Conservation (phyloP, 37 sponge, comb jelly and placozoan genomes). For the Crambe crambe region DNA sequence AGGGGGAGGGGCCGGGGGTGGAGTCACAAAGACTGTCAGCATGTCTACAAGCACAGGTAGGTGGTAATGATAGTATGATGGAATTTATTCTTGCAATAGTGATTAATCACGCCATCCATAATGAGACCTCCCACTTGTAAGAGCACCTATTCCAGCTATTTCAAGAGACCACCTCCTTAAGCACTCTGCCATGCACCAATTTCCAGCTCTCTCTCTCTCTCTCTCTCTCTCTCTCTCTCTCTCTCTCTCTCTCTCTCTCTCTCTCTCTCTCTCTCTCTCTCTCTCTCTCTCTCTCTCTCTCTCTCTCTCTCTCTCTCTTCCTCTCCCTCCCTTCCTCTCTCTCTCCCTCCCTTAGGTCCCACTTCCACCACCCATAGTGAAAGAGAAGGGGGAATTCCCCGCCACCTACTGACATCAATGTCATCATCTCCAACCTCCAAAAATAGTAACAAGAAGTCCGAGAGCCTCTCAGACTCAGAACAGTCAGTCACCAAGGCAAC, state of each 20-base stretch:
- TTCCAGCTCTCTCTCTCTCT: slow-evolving; percentile 31
- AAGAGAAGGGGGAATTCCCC: neutral
- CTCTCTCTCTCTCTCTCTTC: slow-evolving; percentile 17
- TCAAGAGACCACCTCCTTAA: too few species aligned
- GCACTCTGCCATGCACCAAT: too few species aligned
- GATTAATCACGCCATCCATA: too few species aligned
- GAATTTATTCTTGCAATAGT: too few species aligned
- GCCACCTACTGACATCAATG: neutral
- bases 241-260: slow-evolving; percentile 37
- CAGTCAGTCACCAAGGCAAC: neutral
- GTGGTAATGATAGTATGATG: neutral
- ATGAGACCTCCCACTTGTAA: too few species aligned
- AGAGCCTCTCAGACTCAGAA: neutral
- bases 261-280: slow-evolving; percentile 25
- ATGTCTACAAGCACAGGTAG: neutral
- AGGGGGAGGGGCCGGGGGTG: slow-evolving; percentile 3
- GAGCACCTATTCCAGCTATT: too few species aligned
- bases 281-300: slow-evolving; percentile 8
- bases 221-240: slow-evolving; percentile 44
- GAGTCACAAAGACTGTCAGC: neutral
- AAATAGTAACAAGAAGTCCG: neutral
- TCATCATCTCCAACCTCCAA: neutral
- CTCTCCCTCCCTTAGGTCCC: neutral
- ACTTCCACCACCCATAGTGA: neutral
- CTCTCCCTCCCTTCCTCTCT: slow-evolving; percentile 20